phyloP scores from a whole-genome alignment of 1,140 invertebrate genomes.

The Orussus abietinus region DNA sequence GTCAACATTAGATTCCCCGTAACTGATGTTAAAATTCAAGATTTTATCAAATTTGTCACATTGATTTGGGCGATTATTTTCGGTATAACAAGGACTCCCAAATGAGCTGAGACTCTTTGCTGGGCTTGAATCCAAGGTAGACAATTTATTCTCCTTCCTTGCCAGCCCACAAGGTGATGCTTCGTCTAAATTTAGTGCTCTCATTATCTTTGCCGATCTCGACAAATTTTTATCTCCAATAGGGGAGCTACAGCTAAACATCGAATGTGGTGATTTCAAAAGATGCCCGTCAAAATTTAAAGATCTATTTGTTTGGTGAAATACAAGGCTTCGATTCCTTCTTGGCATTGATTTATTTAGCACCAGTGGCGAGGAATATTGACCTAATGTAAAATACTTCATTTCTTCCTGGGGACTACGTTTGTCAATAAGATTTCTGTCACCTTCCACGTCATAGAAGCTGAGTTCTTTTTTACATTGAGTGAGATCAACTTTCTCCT shows the following conservation, averaged over 20 bases:
- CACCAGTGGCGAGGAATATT: slow-evolving; percentile 22
- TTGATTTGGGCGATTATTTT: too few relatives aligned
- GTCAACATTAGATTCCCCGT: slow-evolving; percentile 23
- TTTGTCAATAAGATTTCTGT: slow-evolving; percentile 20
- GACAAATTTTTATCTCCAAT: slow-evolving; percentile 24
- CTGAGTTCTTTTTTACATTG: too few relatives aligned
- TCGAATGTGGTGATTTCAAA: slow-evolving; percentile 26
- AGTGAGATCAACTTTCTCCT: too few relatives aligned
- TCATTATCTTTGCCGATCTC: slow-evolving; percentile 44
- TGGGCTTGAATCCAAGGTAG: slow-evolving; percentile 37
- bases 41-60: too few relatives aligned
- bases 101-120: slow-evolving; percentile 32
- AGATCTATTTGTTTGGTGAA: slow-evolving; percentile 32
- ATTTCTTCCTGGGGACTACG: slow-evolving; percentile 24
- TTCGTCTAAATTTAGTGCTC: slow-evolving; percentile 31
- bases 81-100: slow-evolving; percentile 13
- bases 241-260: slow-evolving; percentile 12
- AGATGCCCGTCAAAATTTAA: slow-evolving; percentile 33
- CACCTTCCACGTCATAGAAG: too few relatives aligned
- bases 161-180: slow-evolving; percentile 21
- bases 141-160: slow-evolving; percentile 37
- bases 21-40: slow-evolving; percentile 27
- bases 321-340: slow-evolving; percentile 21
- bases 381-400: slow-evolving; percentile 22
- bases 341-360: slow-evolving; percentile 26